Evolutionary conservation across 2,113 vertebrate genomes (phyloP), one percentile per base, ranked within the genome.

Genomic region (Zapus hudsonius): DNA sequence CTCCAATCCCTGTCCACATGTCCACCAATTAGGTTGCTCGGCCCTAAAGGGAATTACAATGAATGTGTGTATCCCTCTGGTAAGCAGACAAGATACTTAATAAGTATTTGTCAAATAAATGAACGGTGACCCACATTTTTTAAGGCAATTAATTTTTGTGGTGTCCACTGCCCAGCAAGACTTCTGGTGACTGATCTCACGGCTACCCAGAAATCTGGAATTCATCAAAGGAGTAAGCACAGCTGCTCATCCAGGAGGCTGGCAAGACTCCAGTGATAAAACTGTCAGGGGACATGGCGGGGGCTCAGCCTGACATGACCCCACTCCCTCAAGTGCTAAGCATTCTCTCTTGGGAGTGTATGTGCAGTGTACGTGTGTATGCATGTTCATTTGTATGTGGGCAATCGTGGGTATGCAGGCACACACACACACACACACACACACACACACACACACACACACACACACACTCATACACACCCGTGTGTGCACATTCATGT

Each of bases 121-220:
- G 57, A 91, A 31, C 0, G 0, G 57, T 12, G 67, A 84, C 69
- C 31, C 55, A 42, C 38, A 36, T 40, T 66, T 90, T 82, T 40
- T n/a, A 91, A 95, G 92, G 76, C 63, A 72, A 66, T 91, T 61
- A n/a, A 85, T 94, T 84, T 83, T 87, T 64, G 78, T 8, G 84
- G 76, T 17, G 20, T 40, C 27, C 7, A 20, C 55, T 87, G 80
- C 78, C 42, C 44, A 52, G 47, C 40, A 29, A 69, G 81, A 76
- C 78, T 86, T 79, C 44, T 47, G 47, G 40, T 13, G 69, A 7
- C 3, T 0, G 23, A 16, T n/a, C 94, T 72, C 61, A 38, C 47
- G 19, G 57, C 36, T 44, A 73, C 5, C 40, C 5, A 61, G 13
- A 27, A 59, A 13, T 5, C 9, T 42, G 52, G 76, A 81, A 66